A percentile compares a stretch with the other conserved stretches of the same genome.
Conservation (phyloP, 2,888 invertebrate genomes). For the Lingula anatina region DNA sequence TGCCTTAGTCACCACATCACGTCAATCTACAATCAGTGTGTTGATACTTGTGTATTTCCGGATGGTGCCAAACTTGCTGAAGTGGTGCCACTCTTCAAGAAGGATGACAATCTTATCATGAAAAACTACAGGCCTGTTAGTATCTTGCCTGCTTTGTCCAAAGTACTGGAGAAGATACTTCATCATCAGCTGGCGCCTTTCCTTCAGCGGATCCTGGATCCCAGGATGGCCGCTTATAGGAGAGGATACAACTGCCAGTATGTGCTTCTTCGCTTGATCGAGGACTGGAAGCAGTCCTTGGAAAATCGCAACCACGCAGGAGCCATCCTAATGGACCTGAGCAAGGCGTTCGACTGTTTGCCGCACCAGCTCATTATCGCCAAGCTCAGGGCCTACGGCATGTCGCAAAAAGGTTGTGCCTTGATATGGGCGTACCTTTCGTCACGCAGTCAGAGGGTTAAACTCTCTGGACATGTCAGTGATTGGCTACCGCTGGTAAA, state of each 20-base stretch:
- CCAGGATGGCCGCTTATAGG: constrained; percentile 9
- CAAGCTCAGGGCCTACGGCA: constrained; percentile 11
- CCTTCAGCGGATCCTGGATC: constrained; percentile 9
- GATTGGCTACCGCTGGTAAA: background rate
- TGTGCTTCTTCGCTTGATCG: constrained; percentile 7
- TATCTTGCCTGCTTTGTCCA: constrained; percentile 9
- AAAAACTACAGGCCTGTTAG: constrained; percentile 13
- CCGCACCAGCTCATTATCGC: constrained; percentile 7
- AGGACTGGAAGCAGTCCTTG: constrained; percentile 11
- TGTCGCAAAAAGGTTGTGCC: background rate
- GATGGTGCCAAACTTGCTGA: constrained; percentile 9
- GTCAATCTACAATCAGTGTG: background rate
- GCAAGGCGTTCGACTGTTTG: constrained; percentile 14
- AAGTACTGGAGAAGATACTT: constrained; percentile 10
- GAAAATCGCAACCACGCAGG: constrained; percentile 8
- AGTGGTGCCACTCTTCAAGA: constrained; percentile 10
- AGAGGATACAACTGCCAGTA: constrained; percentile 12
- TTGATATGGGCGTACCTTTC: background rate
- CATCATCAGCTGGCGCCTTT: constrained; percentile 7
- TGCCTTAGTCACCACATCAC: background rate
- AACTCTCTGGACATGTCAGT: background rate
- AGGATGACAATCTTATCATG: constrained; percentile 7
- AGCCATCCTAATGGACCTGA: constrained; percentile 13
- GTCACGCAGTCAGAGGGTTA: background rate
- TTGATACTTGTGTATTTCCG: constrained; percentile 5